Base-by-base conservation (phyloP, 1,140 invertebrate genomes). In the Platorchestia sp. region DNA sequence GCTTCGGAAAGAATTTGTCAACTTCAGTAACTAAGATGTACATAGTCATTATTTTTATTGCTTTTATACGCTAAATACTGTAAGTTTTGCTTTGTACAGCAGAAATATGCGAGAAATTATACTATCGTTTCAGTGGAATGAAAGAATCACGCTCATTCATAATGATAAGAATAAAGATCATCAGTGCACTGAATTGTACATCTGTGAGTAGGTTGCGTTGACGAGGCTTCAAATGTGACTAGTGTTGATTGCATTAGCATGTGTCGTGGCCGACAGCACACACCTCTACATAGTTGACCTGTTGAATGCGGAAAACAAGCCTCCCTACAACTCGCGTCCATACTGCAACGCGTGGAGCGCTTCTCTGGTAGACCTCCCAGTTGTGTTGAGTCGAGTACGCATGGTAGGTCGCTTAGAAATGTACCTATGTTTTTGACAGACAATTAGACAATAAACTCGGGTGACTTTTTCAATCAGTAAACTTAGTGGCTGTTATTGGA, bases 41-140 rank as follows among this genome's bases (percentile, higher is more conserved):
- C 47, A 95, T 47, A 53, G 42, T 75, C 27, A 27, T 75, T n/a
- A 95, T 47, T 75, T 47, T 89, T 45, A 36, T 27, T 47, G 86
- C 27, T 75, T 59, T 75, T 41, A 95, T 47, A 51, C 27, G 53
- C 43, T 51, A 41, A 95, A 14, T 43, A 41, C n/a, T 14, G 41
- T 43, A 95, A 41, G 53, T 43, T 51, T 42, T 44, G 87, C 87
- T 89, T 89, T 89, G 87, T 89, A 89, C 87, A 89, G 87, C 87
- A 89, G 59, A 89, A 89, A 42, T 44, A 89, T 89, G 36, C 87
- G 41, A 36, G 42, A 89, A 89, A 44, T 89, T 42, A 75, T 75
- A 75, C 36, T 75, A 6, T 51, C 47, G 47, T 51, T 6, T 51
- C 59, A 36, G 59, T 36, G 1, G 27, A 36, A 3, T 36, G 59